Percentiles rank a stretch among this genome's conserved stretches.
Conservation (phyloP, 2,113 vertebrate genomes). For the Hepsetus odoe region DNA sequence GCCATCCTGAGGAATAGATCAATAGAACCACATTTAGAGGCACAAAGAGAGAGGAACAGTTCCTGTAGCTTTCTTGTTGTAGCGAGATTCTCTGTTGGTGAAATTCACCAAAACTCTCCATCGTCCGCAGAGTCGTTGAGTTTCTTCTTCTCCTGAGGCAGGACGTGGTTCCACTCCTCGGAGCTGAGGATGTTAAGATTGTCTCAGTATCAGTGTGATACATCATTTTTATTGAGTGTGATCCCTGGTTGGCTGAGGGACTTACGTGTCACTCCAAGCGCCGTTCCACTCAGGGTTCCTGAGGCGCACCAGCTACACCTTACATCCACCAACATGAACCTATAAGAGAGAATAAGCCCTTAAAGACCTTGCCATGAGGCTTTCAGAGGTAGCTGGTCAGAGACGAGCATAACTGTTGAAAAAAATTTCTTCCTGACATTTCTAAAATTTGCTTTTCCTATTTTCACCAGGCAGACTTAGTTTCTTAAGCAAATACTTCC, state of each 20-base stretch:
- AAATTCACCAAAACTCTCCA: slow-evolving; percentile 82
- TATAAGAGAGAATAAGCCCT: not conserved
- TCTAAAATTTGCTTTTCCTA: no score
- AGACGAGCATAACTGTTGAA: no score
- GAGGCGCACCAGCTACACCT: slow-evolving; percentile 52
- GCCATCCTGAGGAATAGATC: slow-evolving; percentile 32
- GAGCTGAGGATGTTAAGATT: slow-evolving; percentile 13
- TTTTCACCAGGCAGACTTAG: no score
- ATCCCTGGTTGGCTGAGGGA: not conserved
- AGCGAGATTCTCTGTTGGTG: not conserved
- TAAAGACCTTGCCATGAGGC: not conserved
- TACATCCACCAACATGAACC: slow-evolving; percentile 10
- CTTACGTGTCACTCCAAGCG: slow-evolving; percentile 68
- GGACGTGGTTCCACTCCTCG: slow-evolving; percentile 23
- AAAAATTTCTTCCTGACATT: no score
- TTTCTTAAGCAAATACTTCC: no score
- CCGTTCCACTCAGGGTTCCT: slow-evolving; percentile 72
- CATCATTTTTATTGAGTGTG: not conserved
- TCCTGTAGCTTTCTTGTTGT: not conserved
- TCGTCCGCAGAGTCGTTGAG: slow-evolving; percentile 78
- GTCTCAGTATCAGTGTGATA: no score
- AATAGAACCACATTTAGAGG: not conserved
- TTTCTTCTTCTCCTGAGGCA: slow-evolving; percentile 61
- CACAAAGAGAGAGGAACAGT: no score
- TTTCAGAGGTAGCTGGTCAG: no score